phyloP scores from a whole-genome alignment of 2,113 vertebrate species.

The Columba janthina region DNA sequence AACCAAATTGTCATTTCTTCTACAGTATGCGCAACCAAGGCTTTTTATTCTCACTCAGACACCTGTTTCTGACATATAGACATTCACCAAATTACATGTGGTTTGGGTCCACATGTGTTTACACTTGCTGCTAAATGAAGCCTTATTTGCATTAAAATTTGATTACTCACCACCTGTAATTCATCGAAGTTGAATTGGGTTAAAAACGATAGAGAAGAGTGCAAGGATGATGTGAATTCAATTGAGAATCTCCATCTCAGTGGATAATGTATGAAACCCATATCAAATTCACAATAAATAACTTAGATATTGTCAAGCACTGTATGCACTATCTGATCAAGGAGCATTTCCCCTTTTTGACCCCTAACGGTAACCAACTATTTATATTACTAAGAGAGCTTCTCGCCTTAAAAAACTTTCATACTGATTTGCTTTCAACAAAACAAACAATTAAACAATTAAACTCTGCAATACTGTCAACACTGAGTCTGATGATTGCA shows the following conservation, averaged over 20 bases:
- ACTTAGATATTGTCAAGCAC: background rate
- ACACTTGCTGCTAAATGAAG: background rate
- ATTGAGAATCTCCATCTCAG: background rate
- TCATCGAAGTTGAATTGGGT: background rate
- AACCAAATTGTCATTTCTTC: background rate
- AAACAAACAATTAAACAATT: background rate
- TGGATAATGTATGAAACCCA: background rate
- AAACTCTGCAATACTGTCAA: background rate
- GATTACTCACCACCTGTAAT: background rate
- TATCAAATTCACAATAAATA: background rate
- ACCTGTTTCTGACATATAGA: background rate
- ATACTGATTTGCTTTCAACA: background rate
- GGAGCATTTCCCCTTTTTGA: background rate
- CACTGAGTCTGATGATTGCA: background rate
- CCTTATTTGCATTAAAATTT: background rate
- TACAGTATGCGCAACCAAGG: background rate
- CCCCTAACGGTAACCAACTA: background rate
- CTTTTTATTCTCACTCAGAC: background rate
- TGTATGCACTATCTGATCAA: background rate
- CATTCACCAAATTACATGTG: background rate
- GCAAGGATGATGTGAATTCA: background rate
- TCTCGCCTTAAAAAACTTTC: background rate
- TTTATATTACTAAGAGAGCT: background rate
- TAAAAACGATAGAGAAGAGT: background rate
- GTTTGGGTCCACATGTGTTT: background rate